Conservation (phyloP, 2,797 vertebrate species). For the Leptodactylus fallax region DNA sequence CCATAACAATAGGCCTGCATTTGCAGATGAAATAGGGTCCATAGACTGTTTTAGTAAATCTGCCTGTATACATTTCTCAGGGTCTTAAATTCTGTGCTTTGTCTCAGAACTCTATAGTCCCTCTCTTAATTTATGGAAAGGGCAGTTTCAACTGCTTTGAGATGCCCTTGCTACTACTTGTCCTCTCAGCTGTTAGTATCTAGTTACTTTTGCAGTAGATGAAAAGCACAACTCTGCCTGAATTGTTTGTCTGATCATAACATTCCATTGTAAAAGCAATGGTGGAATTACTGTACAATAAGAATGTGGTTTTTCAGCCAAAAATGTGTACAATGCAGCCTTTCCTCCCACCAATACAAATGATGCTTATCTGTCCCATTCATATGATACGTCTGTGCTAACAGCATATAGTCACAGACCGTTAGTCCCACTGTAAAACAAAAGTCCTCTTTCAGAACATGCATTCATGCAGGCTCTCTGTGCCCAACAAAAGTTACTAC, state of each 20-base stretch:
- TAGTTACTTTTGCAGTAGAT: not conserved
- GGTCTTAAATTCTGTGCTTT: no score
- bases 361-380: conserved; percentile 69
- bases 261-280: conserved; percentile 40
- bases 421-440: conserved; percentile 69
- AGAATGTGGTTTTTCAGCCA: conserved; percentile 72
- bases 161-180: not conserved
- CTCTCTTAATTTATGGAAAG: not conserved
- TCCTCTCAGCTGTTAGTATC: not conserved
- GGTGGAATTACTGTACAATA: conserved; percentile 59
- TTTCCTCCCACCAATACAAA: conserved; percentile 74
- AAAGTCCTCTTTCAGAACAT: conserved; percentile 66
- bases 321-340: conserved; percentile 75
- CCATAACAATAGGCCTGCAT: no score
- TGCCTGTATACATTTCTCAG: no score
- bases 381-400: conserved; percentile 69
- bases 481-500: not conserved
- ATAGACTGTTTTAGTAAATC: no score
- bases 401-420: conserved; percentile 69
- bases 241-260: conserved; percentile 34
- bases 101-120: no score
- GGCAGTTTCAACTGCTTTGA: not conserved
- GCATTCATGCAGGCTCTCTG: not conserved
- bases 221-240: not conserved
- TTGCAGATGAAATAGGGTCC: no score